These are phyloP conservation scores for Rissa tridactyla DNA, from an alignment of 2,113 vertebrate genomes.

Conservation along the genomic window DNA sequence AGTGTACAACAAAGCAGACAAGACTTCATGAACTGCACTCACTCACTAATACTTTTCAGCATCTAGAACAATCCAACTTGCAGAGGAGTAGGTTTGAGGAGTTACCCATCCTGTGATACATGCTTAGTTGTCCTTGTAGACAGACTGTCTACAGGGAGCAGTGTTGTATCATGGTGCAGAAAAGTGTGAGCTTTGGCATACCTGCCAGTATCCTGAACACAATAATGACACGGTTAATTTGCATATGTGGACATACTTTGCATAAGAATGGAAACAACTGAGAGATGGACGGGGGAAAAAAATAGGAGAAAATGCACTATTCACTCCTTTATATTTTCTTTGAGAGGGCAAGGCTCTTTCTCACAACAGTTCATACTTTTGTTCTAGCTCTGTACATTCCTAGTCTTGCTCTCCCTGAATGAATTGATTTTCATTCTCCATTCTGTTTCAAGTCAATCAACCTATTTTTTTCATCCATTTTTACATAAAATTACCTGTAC, in stretches of 20 bases:
- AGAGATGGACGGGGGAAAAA: background rate
- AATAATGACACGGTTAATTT: background rate
- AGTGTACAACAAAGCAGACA: background rate
- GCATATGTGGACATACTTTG: background rate
- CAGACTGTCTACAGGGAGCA: background rate
- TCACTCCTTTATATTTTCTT: background rate
- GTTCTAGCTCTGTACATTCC: background rate
- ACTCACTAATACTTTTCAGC: background rate
- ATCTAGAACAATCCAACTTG: background rate
- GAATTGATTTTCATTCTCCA: background rate
- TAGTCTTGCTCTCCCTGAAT: background rate
- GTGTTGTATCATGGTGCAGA: background rate
- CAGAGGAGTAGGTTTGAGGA: background rate
- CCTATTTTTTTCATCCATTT: background rate
- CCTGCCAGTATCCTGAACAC: background rate
- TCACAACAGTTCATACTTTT: background rate
- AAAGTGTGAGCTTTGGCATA: background rate
- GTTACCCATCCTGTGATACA: background rate
- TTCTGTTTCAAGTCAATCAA: conserved; percentile 20
- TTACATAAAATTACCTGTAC: background rate
- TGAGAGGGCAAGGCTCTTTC: background rate
- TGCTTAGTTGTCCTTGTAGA: background rate
- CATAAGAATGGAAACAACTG: background rate
- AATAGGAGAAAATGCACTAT: background rate
- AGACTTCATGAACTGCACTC: background rate